These are phyloP conservation scores for Lasioglossum morio DNA, from an alignment of 2,888 invertebrate species.

Conservation along the genomic window DNA sequence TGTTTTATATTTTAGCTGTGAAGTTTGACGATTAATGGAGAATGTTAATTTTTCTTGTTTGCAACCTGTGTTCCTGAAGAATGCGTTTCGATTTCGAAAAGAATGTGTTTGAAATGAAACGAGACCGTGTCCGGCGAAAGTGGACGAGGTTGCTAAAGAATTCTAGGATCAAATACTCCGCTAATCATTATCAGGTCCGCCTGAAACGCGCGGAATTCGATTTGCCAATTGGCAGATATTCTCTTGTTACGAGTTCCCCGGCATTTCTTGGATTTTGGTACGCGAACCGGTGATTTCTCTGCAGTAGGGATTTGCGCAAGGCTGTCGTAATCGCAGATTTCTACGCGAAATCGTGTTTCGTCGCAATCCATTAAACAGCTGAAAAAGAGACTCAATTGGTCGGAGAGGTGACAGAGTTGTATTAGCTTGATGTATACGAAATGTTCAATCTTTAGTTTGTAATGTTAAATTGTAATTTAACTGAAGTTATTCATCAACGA, in stretches of 20 bases:
- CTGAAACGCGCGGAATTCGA: not conserved
- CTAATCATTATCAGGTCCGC: not conserved
- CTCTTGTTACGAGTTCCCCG: not conserved
- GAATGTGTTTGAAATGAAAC: not conserved
- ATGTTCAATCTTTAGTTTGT: not conserved
- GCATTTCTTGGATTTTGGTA: not conserved
- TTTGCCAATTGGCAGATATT: not conserved
- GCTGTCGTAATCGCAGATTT: slow-evolving; percentile 5
- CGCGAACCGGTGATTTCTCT: not conserved
- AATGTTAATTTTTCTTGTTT: no score
- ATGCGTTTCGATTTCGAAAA: not conserved
- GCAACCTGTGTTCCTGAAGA: not conserved
- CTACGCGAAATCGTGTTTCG: slow-evolving; percentile 1
- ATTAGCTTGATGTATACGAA: not conserved
- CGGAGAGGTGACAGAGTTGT: not conserved
- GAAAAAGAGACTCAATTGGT: not conserved
- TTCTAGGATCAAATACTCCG: not conserved
- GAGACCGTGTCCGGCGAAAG: not conserved
- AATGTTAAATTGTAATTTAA: no score
- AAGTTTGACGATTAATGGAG: no score
- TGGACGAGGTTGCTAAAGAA: not conserved
- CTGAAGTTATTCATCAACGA: no score
- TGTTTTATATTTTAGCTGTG: no score
- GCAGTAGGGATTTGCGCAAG: not conserved
- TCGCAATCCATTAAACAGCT: not conserved